These are phyloP conservation scores for Helostoma temminkii DNA, from an alignment of 2,797 vertebrate genomes.

Conservation along the genomic window DNA sequence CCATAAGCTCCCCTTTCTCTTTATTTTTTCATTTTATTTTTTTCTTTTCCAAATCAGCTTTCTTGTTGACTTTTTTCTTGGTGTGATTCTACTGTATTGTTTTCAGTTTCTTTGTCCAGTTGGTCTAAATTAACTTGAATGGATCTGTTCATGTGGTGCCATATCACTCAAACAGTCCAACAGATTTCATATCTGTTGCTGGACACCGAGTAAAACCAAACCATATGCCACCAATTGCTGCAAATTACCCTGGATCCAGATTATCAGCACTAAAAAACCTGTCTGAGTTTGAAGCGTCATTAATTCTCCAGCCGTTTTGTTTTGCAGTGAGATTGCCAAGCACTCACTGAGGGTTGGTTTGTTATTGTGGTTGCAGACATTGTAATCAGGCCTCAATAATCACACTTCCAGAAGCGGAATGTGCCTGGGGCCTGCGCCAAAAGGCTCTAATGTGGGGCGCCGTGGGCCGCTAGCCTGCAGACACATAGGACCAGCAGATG, in stretches of 20 bases:
- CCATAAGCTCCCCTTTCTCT: constrained; percentile 21
- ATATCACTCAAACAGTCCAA: constrained; percentile 53
- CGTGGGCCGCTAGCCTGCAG: constrained; percentile 81
- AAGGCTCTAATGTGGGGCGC: constrained; percentile 84
- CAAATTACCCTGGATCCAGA: constrained; percentile 80
- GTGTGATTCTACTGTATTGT: not conserved
- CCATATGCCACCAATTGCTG: constrained; percentile 82
- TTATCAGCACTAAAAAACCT: constrained; percentile 82
- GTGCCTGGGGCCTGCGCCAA: constrained; percentile 82
- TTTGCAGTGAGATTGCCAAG: constrained; percentile 79
- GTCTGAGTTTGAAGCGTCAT: constrained; percentile 83
- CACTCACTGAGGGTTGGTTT: constrained; percentile 71
- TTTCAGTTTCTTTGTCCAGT: constrained; percentile 35
- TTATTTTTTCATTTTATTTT: constrained; percentile 3
- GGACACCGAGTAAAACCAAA: constrained; percentile 72
- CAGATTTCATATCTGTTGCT: constrained; percentile 79
- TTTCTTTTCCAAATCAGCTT: not conserved
- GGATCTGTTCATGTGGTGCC: constrained; percentile 39
- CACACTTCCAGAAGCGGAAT: constrained; percentile 86
- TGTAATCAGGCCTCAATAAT: constrained; percentile 87
- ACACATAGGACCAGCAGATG: constrained; percentile 81
- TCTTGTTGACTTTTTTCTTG: constrained; percentile 9
- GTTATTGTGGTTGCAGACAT: constrained; percentile 83
- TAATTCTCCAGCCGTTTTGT: constrained; percentile 82
- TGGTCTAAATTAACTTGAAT: constrained; percentile 48